Evolutionary conservation across 2,888 invertebrate genomes (phyloP), one percentile per base, ranked within the genome.

Genomic region (Aquatica leii): DNA sequence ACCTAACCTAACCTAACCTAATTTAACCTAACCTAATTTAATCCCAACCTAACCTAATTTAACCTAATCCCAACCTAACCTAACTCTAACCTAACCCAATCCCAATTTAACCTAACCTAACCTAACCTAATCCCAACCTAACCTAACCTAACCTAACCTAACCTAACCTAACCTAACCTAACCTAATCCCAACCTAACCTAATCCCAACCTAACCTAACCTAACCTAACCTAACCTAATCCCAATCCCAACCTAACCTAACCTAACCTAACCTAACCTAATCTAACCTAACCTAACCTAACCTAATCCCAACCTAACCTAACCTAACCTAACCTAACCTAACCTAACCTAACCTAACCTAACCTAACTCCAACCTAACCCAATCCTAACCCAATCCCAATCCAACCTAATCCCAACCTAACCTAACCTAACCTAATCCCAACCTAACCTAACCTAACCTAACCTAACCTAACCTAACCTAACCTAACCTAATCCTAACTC

Each of bases 91-190:
- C 63, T 59, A 64, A 63, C 66, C 66, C 64, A 66, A 63, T 63
- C 66, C 65, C 56, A 66, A 63, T 62, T 63, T 61, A 56, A 56
- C 56, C 66, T 66, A 66, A 59, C 66, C 63, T 63, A 64, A 63
- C 66, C 66, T 66, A 66, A 63, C 66, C 66, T 66, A 64, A 63
- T 63, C 66, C 66, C 64, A 64, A 59, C 66, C 66, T 64, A 66
- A 62, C 66, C 59, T 66, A 64, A 62, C 66, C 66, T 63, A 66
- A 62, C 62, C 66, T 58, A 58, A 62, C 62, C 59, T 59, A 66
- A 54, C 62, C 62, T 64, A 64, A 59, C 63, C 63, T 63, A 66
- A 59, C 66, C 59, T 66, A 59, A 59, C 63, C 63, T 59, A 59
- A 54, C 66, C 66, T 50, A 58, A 50, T 50, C 52, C 66, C 65